Conservation (phyloP, 2,888 invertebrate species). For the Chrysodeixis includens region DNA sequence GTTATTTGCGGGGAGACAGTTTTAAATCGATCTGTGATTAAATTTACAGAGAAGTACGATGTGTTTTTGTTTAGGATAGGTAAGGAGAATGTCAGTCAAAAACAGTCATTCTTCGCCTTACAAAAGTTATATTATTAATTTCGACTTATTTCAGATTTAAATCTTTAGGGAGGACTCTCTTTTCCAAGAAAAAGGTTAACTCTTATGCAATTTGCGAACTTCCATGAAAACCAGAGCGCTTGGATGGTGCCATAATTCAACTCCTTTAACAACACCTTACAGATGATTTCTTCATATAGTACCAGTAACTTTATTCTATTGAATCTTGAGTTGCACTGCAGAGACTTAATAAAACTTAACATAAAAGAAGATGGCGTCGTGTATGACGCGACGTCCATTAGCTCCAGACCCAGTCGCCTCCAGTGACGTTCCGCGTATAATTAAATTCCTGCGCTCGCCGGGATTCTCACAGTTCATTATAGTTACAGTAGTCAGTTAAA, state of each 20-base stretch:
- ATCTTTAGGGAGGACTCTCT: no score
- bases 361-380: slow-evolving; percentile 40
- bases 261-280: not conserved
- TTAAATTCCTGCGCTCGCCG: slow-evolving; percentile 42
- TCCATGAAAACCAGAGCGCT: no score
- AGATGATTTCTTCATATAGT: not conserved
- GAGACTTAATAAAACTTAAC: slow-evolving; percentile 2
- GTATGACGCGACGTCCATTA: slow-evolving; percentile 36
- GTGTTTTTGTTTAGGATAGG: no score
- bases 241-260: not conserved
- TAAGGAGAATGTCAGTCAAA: no score
- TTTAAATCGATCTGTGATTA: not conserved
- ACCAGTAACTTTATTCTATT: not conserved
- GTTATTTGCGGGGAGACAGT: not conserved
- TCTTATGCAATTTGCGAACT: no score
- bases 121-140: no score
- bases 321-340: not conserved
- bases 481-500: no score
- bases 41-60: not conserved
- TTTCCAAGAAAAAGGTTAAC: no score
- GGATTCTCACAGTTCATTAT: slow-evolving; percentile 25
- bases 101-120: no score
- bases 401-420: slow-evolving; percentile 18
- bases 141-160: no score
- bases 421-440: slow-evolving; percentile 33